Evolutionary conservation across 2,797 vertebrate species (phyloP).

Genomic region (Epinephelus coioides): DNA sequence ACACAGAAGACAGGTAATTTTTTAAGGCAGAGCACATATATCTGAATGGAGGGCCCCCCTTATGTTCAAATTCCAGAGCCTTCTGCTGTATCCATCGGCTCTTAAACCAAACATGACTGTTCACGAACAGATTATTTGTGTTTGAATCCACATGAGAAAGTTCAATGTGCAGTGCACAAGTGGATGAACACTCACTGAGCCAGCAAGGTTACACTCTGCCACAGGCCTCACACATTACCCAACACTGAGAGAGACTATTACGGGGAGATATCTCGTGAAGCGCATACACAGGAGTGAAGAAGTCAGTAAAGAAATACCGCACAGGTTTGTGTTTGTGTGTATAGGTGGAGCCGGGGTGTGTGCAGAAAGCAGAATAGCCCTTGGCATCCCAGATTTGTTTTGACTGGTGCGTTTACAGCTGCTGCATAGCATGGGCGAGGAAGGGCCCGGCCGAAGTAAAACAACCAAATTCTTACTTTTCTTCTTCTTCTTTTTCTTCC

Average conservation of each 20-base stretch:
- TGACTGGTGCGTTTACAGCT: conserved; percentile 80
- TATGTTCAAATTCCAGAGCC: conserved; percentile 61
- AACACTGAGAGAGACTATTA: conserved; percentile 6
- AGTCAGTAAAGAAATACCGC: conserved; percentile 33
- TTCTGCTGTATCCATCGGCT: conserved; percentile 64
- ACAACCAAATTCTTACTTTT: conserved; percentile 80
- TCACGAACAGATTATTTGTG: conserved; percentile 71
- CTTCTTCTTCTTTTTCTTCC: conserved; percentile 54
- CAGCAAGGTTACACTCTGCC: conserved; percentile 24
- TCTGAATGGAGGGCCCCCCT: conserved; percentile 43
- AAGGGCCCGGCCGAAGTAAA: conserved; percentile 79
- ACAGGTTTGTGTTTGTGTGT: conserved; percentile 76
- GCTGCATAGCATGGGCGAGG: conserved; percentile 73
- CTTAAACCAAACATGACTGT: conserved; percentile 71
- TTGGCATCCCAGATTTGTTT: conserved; percentile 81
- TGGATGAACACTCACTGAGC: conserved; percentile 14
- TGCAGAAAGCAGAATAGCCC: conserved; percentile 77
- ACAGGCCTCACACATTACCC: conserved; percentile 28
- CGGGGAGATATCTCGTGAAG: conserved; percentile 3
- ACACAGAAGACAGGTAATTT: conserved; percentile 36
- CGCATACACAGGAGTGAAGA: conserved; percentile 15
- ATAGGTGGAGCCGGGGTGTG: conserved; percentile 70
- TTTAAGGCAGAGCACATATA: conserved; percentile 35
- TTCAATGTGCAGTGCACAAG: conserved; percentile 48
- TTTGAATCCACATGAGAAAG: conserved; percentile 72